A percentile compares a stretch with the other conserved stretches of the same genome.
Evolutionary conservation across 2,797 vertebrate species (phyloP).

Genomic region (Xiphophorus birchmanni): DNA sequence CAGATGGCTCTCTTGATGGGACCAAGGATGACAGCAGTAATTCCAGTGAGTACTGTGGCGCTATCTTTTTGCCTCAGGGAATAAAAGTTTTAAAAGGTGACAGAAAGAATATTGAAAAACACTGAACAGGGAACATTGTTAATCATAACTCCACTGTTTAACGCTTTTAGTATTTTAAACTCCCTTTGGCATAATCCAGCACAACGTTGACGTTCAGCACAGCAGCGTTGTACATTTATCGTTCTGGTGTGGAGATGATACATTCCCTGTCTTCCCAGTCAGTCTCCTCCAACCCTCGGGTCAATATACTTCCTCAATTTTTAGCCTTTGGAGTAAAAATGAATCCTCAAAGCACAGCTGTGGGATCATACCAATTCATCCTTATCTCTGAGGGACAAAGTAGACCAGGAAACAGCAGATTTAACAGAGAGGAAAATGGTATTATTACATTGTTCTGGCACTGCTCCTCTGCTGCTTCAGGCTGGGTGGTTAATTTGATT

Average conservation of each 20-base stretch:
- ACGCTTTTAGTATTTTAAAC: not conserved
- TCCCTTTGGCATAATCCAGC: not conserved
- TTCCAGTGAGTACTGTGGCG: slow-evolving; percentile 87
- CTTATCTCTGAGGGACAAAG: slow-evolving; percentile 46
- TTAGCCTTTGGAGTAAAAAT: slow-evolving; percentile 27
- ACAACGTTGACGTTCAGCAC: not conserved
- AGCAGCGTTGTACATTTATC: slow-evolving; percentile 14
- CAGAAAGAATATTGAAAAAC: slow-evolving; percentile 1
- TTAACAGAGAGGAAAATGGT: slow-evolving; percentile 53
- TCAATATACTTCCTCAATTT: slow-evolving; percentile 14
- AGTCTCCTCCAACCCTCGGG: slow-evolving; percentile 15
- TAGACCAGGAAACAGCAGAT: slow-evolving; percentile 68
- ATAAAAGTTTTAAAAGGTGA: slow-evolving; percentile 12
- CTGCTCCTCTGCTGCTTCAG: slow-evolving; percentile 64
- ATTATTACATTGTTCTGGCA: slow-evolving; percentile 80
- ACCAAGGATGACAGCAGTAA: slow-evolving; percentile 99
- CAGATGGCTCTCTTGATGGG: slow-evolving; percentile 99
- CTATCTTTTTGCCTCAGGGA: slow-evolving; percentile 19
- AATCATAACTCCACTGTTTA: not conserved
- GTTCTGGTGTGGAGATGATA: slow-evolving; percentile 11
- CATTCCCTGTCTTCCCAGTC: not conserved
- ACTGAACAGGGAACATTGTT: not conserved
- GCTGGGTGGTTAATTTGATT: slow-evolving; percentile 77
- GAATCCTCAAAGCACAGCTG: slow-evolving; percentile 21
- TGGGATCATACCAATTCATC: slow-evolving; percentile 39